phyloP scores from a whole-genome alignment of 2,797 vertebrate genomes.

The Erpetoichthys calabaricus region DNA sequence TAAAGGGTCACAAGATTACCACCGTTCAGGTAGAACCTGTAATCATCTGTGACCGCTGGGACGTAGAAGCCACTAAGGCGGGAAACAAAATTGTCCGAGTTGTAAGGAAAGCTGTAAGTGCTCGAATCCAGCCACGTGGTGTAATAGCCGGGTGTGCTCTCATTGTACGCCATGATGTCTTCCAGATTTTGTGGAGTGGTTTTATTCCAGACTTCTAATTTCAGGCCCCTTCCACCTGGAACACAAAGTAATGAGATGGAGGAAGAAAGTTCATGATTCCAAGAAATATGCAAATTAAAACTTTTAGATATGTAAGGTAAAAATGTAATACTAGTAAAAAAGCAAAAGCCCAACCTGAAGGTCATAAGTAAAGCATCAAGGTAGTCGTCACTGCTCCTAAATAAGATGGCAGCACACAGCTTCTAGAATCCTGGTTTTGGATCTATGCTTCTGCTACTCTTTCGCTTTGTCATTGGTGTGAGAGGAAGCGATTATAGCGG shows the following conservation, averaged over 20 bases:
- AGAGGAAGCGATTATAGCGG: too few species aligned
- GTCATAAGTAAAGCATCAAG: too few species aligned
- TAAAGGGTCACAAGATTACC: constrained; percentile 53
- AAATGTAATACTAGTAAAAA: too few species aligned
- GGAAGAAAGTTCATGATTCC: too few species aligned
- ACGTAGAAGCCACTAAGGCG: constrained; percentile 58
- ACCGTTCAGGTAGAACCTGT: constrained; percentile 47
- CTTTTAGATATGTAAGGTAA: too few species aligned
- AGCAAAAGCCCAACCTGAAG: too few species aligned
- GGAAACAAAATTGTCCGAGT: constrained; percentile 29
- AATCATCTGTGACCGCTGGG: constrained; percentile 44
- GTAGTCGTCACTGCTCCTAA: too few species aligned
- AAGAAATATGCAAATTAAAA: too few species aligned
- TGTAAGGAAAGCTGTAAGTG: constrained; percentile 25
- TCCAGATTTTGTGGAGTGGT: constrained; percentile 26
- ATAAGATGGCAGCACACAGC: too few species aligned
- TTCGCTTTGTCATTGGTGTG: too few species aligned
- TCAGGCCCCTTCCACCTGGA: constrained; percentile 63
- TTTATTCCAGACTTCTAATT: constrained; percentile 58
- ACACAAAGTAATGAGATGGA: background rate
- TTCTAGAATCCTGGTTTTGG: too few species aligned
- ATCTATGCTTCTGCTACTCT: too few species aligned
- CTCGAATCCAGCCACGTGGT: constrained; percentile 44
- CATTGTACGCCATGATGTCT: constrained; percentile 38
- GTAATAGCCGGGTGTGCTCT: constrained; percentile 43